Evolutionary conservation across 2,113 vertebrate species (phyloP), one percentile per base, ranked within the genome.

Genomic region (Galeopterus variegatus): DNA sequence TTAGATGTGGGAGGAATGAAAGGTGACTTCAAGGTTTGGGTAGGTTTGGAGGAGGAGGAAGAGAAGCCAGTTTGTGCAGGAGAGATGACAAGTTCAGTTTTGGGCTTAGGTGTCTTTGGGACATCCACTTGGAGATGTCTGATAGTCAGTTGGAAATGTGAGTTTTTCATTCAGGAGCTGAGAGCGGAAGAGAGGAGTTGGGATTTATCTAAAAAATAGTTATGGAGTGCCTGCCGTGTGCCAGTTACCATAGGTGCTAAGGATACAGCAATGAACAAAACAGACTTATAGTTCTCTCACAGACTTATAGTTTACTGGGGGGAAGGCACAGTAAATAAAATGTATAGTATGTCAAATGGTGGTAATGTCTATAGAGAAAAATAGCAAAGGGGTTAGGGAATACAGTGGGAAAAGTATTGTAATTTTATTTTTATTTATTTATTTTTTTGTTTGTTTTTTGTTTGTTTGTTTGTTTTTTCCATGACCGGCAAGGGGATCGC

Each of bases 61-160:
- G 50, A 69, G 23, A 36, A 93, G 60, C 60, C 67, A 90, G 50
- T 90, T 90, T 56, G n/a, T 72, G 45, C 5, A 87, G 36, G 31
- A 87, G 60, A 90, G n/a, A 93, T 80, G 73, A n/a, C 48, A 67
- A 93, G 28, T 92, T 96, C 33, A 60, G 64, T 97, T 84, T 89
- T 15, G 73, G 50, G 28, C 17, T 72, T 88, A 77, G 14, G 24
- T 79, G 41, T 79, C 72, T 97, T 79, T 88, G 70, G 75, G 54
- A 92, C 31, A 62, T 54, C 52, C 5, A 54, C 19, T 62, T 90
- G 52, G 45, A 83, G 48, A 79, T 83, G 58, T 83, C 6, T 87
- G 17, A 5, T 76, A 81, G 54, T 93, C n/a, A 50, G 31, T 85
- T 94, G 75, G 45, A 93, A 95, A 95, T 45, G 14, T 48, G 52